Base-by-base conservation (phyloP, 1,140 invertebrate genomes). In the Parapsyche elsis region DNA sequence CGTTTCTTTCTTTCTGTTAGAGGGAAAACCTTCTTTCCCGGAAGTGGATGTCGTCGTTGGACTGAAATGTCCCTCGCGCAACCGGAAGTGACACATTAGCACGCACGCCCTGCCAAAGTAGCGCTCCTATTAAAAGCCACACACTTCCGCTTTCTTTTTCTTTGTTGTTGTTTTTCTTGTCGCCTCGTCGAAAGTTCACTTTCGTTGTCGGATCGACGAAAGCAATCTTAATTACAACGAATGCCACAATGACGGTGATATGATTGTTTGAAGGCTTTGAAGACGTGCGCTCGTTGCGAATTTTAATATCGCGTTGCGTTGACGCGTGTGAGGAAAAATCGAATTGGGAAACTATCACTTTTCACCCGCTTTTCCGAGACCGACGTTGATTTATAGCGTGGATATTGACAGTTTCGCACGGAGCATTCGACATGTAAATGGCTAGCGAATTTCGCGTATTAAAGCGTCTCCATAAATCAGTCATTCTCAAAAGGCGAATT, bases 371-470 rank as follows among this genome's bases (percentile, higher is more conserved):
- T 53, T 53, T 53, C 49, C 49, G 30, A 38, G 30, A 38, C 7
- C 30, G 30, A n/a, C 57, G 21, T 19, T 61, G 57, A 61, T 61
- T 61, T 61, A 61, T 61, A 21, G 57, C 16, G 57, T 9, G 7
- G 19, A 61, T 61, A 61, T 61, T 61, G 57, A 61, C 57, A 61
- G 57, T 61, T 61, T 61, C 57, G 16, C 57, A 61, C 16, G 7
- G 30, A 61, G 57, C n/a, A 61, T 61, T 19, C 16, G 16, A 61
- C 21, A 61, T 61, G 57, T 61, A 61, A 61, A 61, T 61, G 4
- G 53, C 4, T n/a, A 19, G 7, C 9, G 9, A 16, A 61, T 61
- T 21, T 61, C 16, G 10, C 57, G n/a, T 16, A n/a, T 19, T 16
- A 61, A 61, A 21, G 57, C 57, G 7, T 61, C 57, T 9, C 16